Base-by-base conservation (phyloP, 2,888 invertebrate genomes). In the Pasiphila rectangulata region DNA sequence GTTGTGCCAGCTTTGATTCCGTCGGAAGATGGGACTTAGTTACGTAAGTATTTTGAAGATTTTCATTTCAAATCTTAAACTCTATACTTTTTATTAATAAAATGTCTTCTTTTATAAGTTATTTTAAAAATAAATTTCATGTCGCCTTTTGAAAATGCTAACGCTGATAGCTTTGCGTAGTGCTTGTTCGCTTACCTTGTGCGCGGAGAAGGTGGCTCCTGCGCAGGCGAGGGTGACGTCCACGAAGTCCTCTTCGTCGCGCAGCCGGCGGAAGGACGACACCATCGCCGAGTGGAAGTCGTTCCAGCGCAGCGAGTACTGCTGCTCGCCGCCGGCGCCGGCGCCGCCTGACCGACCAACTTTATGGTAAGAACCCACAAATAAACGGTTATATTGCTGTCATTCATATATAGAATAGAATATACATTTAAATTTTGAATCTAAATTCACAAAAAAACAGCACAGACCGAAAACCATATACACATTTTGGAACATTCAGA, bases 201-300 rank as follows among this genome's bases (percentile, higher is more conserved):
- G 96, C 50, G 96, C 96, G 59, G 95, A 95, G 82, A 96, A 96
- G 54, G 95, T 95, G 67, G 94, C 94, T 55, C 94, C 94, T 74
- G 96, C 96, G 90, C 96, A 97, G 67, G 97, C 97, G 66, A 97
- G 91, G 46, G 97, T 97, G 69, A 96, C 96, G 82, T 97, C 97
- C 51, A 96, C 96, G 83, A 97, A 96, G 87, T 96, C 96, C 89
- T 96, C 96, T 83, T 95, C 95, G 78, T 96, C 96, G 54, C 95
- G 91, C 69, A 97, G 90, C 78, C 96, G 94, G 63, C 96, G 92
- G 90, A 97, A 97, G 61, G 96, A 96, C 61, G 94, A 95, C 68
- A 96, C 92, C 86, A 97, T 96, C 72, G 95, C 96, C 61, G 95
- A 93, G 83, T 96, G 96, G 90, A 96, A 97, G 89, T 97, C 96